Percentiles rank a stretch among this genome's conserved stretches.
These are phyloP conservation scores for Potamarius usumacintae DNA, from an alignment of 2,113 vertebrate species.

Conservation along the genomic window DNA sequence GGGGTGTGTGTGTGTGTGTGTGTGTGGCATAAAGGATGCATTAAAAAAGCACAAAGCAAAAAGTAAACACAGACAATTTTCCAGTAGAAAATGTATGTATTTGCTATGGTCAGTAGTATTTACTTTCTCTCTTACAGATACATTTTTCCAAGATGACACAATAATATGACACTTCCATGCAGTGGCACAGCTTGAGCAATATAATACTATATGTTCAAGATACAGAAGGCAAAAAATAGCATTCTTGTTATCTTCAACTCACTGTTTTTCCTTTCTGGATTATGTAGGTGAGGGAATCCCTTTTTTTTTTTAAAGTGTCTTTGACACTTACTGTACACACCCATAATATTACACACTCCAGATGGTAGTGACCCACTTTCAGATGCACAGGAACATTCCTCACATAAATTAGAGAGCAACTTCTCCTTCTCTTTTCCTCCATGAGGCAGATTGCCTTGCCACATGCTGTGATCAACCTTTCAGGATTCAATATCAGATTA, in stretches of 20 bases:
- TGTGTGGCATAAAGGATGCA: background rate
- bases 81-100: background rate
- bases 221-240: background rate
- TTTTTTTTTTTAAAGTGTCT: background rate
- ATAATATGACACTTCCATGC: background rate
- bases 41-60: background rate
- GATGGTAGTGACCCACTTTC: conserved; percentile 36
- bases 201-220: background rate
- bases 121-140: background rate
- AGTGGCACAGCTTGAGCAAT: background rate
- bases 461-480: conserved; percentile 8
- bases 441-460: background rate
- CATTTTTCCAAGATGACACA: background rate
- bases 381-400: conserved; percentile 10
- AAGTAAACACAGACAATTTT: background rate
- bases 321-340: background rate
- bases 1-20: background rate
- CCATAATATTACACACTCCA: conserved; percentile 3
- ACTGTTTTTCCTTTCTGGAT: background rate
- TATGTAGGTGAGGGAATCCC: conserved; percentile 34
- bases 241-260: background rate
- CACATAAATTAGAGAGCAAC: conserved; percentile 8
- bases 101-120: too few relatives aligned
- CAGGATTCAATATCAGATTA: background rate
- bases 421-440: background rate